A percentile compares a stretch with the other conserved stretches of the same genome.
Evolutionary conservation across 2,797 vertebrate species (phyloP).

Genomic region (Rhinogobio ventralis): DNA sequence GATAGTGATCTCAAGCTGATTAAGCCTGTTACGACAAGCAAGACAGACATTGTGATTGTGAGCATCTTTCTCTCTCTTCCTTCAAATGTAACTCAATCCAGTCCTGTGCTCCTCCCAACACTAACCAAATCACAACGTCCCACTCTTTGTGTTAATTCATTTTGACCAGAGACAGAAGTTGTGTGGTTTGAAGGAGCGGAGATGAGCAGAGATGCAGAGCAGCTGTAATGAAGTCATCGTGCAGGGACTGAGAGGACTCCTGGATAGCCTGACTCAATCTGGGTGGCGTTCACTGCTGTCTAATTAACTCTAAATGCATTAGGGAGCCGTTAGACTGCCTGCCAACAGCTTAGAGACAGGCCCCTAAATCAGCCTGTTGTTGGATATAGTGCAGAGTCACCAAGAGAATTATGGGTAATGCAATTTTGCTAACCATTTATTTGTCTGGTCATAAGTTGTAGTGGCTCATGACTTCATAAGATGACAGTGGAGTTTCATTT

Average conservation of each 20-base stretch:
- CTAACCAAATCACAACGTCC: conserved; percentile 62
- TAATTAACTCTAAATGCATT: conserved; percentile 60
- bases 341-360: conserved; percentile 51
- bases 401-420: conserved; percentile 52
- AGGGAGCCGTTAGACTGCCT: conserved; percentile 45
- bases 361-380: conserved; percentile 51
- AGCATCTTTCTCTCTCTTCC: conserved; percentile 1
- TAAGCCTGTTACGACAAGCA: conserved; percentile 56
- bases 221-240: conserved; percentile 61
- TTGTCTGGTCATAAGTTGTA: conserved; percentile 26
- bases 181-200: conserved; percentile 55
- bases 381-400: conserved; percentile 30
- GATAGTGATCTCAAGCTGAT: conserved; percentile 51
- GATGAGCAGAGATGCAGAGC: conserved; percentile 53
- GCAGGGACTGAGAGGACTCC: conserved; percentile 17
- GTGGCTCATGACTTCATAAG: conserved; percentile 1
- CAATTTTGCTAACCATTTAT: conserved; percentile 48
- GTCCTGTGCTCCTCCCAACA: conserved; percentile 38
- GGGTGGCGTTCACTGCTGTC: conserved; percentile 46
- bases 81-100: conserved; percentile 52
- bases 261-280: conserved; percentile 39
- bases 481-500: conserved; percentile 15
- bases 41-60: conserved; percentile 32
- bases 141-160: conserved; percentile 56
- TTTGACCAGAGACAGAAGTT: conserved; percentile 61